These are phyloP conservation scores for Saguinus imperator DNA, from an alignment of 2,113 vertebrate genomes.

Conservation along the genomic window DNA sequence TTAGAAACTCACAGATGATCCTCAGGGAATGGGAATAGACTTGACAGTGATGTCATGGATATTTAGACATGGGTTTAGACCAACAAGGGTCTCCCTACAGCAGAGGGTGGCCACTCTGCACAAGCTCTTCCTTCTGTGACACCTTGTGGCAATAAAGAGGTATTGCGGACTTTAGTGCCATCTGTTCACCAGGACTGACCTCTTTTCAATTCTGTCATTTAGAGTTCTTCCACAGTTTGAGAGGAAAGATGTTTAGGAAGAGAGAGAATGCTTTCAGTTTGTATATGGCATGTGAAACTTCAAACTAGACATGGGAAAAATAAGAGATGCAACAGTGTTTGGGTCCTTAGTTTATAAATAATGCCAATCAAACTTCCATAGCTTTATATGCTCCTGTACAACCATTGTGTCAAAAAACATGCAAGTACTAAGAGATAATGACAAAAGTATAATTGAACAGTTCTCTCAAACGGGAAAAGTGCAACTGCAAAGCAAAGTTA, in stretches of 20 bases:
- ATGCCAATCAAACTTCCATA: neutral
- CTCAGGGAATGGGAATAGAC: neutral
- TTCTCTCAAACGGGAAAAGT: neutral
- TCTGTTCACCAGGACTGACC: neutral
- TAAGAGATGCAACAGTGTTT: neutral
- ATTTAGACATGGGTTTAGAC: neutral
- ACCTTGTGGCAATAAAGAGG: slow-evolving; percentile 30
- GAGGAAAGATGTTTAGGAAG: neutral
- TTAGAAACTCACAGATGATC: neutral
- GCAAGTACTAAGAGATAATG: neutral
- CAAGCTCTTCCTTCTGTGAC: neutral
- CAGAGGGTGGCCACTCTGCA: neutral
- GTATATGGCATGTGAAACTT: neutral
- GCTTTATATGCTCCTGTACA: neutral
- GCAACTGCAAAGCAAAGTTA: neutral
- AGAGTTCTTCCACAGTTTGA: neutral
- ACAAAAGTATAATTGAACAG: neutral
- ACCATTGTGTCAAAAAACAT: neutral
- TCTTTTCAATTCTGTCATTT: neutral
- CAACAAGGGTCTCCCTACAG: neutral
- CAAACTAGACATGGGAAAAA: neutral
- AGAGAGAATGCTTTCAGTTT: neutral
- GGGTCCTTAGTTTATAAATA: neutral
- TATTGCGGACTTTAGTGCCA: neutral
- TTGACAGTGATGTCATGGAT: neutral